Evolutionary conservation across 2,113 vertebrate genomes (phyloP).

Genomic region (Stegostoma tigrinum): DNA sequence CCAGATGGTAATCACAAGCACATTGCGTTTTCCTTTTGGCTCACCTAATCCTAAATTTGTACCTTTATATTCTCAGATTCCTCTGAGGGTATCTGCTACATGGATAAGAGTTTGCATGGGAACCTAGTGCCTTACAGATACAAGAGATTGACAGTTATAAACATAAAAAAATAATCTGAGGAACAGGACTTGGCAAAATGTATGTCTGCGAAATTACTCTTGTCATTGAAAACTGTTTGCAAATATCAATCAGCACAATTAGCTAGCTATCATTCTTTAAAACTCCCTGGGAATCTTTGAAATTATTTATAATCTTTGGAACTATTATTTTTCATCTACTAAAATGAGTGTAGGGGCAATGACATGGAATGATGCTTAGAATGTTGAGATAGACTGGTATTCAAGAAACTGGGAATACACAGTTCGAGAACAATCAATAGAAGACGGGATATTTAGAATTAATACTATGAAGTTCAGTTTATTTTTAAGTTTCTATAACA

Average conservation of each 20-base stretch:
- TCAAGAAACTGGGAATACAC: background rate
- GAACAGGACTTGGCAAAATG: background rate
- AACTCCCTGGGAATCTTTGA: background rate
- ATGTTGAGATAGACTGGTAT: background rate
- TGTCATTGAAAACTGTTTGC: background rate
- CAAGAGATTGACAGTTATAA: background rate
- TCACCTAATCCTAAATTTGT: too few relatives aligned
- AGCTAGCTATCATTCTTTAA: background rate
- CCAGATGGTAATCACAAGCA: too few relatives aligned
- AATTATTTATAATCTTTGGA: background rate
- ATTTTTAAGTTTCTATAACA: background rate
- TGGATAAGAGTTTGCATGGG: too few relatives aligned
- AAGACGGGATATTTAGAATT: background rate
- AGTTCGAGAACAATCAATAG: background rate
- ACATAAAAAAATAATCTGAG: background rate
- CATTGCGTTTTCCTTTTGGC: too few relatives aligned
- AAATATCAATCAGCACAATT: background rate
- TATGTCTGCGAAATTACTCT: background rate
- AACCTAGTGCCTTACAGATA: too few relatives aligned
- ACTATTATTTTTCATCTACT: background rate
- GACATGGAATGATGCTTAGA: background rate
- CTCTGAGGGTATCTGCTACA: too few relatives aligned
- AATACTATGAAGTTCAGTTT: background rate
- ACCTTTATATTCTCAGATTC: too few relatives aligned
- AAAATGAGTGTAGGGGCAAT: background rate